Conservation (phyloP, 1,140 invertebrate species). For the Kradibia gibbosae region DNA sequence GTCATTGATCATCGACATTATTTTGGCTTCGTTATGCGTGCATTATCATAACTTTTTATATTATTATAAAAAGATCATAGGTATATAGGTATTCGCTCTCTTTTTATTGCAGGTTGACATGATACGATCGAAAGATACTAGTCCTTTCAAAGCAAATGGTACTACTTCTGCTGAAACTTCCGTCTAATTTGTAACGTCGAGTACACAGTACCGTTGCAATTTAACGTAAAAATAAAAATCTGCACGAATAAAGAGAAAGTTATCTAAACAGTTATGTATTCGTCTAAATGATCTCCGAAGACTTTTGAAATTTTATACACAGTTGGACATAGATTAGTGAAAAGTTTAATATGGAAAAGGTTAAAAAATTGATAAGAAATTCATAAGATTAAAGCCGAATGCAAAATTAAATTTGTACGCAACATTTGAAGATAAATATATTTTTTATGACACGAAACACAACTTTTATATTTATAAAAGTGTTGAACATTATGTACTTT, state of each 20-base stretch:
- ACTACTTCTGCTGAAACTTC: slow-evolving; percentile 69
- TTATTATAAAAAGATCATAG: background rate
- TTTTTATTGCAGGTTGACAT: slow-evolving; percentile 66
- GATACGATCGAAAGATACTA: slow-evolving; percentile 68
- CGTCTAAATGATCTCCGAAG: slow-evolving; percentile 39
- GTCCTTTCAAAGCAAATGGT: slow-evolving; percentile 66
- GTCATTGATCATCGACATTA: slow-evolving; percentile 7
- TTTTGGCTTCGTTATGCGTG: background rate
- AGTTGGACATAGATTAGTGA: slow-evolving; percentile 16
- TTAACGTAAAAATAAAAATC: slow-evolving; percentile 44
- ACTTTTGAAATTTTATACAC: slow-evolving; percentile 43
- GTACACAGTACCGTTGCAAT: slow-evolving; percentile 29
- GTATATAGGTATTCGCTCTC: slow-evolving; percentile 42
- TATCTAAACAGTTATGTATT: slow-evolving; percentile 23
- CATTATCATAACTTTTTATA: slow-evolving; percentile 17
- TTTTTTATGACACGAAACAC: background rate
- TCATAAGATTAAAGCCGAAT: background rate
- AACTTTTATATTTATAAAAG: slow-evolving; percentile 1
- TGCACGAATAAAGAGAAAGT: slow-evolving; percentile 34
- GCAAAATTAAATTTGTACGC: too few species aligned
- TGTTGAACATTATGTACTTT: too few species aligned
- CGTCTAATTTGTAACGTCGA: slow-evolving; percentile 59
- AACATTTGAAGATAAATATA: background rate
- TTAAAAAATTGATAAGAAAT: slow-evolving; percentile 10
- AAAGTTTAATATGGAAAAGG: slow-evolving; percentile 15